Evolutionary conservation across 2,113 vertebrate species (phyloP).

Genomic region (Lucifuga dentata): DNA sequence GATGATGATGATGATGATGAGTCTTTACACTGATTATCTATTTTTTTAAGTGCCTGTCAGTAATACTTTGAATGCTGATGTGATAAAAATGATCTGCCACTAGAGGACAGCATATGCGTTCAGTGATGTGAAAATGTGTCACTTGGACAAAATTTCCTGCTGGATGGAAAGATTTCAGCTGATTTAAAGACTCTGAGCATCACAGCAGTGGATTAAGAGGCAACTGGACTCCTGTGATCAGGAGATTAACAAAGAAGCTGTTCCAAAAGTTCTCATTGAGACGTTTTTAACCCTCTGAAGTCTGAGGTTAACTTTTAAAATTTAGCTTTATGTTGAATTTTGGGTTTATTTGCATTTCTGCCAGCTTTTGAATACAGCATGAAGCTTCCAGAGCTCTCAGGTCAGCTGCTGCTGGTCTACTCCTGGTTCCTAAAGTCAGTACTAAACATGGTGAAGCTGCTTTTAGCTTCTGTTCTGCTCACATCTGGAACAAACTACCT

Average conservation of each 20-base stretch:
- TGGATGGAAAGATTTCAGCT: conserved; percentile 30
- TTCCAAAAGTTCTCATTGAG: background rate
- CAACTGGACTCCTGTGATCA: background rate
- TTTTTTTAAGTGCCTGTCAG: no score
- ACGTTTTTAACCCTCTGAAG: background rate
- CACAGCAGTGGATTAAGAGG: conserved; percentile 29
- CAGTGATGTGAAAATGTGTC: conserved; percentile 43
- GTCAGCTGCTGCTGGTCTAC: no score
- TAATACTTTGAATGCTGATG: background rate
- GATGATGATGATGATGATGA: background rate
- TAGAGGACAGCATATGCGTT: conserved; percentile 53
- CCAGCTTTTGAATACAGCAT: no score
- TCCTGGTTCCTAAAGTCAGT: no score
- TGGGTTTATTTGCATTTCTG: no score
- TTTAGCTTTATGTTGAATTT: no score
- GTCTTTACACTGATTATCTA: background rate
- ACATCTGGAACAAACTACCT: no score
- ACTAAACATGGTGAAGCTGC: no score
- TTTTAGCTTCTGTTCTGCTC: no score
- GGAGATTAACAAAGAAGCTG: conserved; percentile 15
- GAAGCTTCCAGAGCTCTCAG: no score
- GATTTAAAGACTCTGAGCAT: conserved; percentile 21
- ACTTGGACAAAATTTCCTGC: conserved; percentile 15
- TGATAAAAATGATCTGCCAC: conserved; percentile 1
- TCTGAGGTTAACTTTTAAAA: no score